Evolutionary conservation across 1,140 invertebrate genomes (phyloP).

Genomic region (Agrypnia vestita): DNA sequence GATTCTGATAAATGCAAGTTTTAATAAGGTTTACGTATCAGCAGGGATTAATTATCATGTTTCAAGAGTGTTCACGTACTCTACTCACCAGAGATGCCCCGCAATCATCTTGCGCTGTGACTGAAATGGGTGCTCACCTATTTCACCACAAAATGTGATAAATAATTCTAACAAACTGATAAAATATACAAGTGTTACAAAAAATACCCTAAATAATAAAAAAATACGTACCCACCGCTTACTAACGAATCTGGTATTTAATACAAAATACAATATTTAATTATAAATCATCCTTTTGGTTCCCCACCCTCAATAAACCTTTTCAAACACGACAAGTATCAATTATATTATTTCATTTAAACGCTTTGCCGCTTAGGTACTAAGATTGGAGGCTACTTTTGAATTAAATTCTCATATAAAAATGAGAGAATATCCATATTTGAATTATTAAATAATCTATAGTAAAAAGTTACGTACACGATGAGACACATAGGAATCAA

Average conservation of each 20-base stretch:
- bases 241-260: neutral
- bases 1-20: no score
- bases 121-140: no score
- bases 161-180: no score
- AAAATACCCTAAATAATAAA: no score
- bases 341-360: constrained; percentile 60
- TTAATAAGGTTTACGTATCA: no score
- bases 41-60: no score
- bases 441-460: neutral
- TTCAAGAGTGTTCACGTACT: no score
- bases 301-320: constrained; percentile 43
- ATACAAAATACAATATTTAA: constrained; percentile 56
- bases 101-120: no score
- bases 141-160: no score
- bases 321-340: constrained; percentile 60
- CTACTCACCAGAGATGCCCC: no score
- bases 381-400: constrained; percentile 44
- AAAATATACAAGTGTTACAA: no score
- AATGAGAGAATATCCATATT: constrained; percentile 44
- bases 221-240: no score
- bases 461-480: neutral
- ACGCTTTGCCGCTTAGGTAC: constrained; percentile 56
- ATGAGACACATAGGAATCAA: neutral
- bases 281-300: constrained; percentile 56
- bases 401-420: neutral